A percentile compares a stretch with the other conserved stretches of the same genome.
Conservation (phyloP, 2,113 vertebrate genomes). For the Aptenodytes forsteri region DNA sequence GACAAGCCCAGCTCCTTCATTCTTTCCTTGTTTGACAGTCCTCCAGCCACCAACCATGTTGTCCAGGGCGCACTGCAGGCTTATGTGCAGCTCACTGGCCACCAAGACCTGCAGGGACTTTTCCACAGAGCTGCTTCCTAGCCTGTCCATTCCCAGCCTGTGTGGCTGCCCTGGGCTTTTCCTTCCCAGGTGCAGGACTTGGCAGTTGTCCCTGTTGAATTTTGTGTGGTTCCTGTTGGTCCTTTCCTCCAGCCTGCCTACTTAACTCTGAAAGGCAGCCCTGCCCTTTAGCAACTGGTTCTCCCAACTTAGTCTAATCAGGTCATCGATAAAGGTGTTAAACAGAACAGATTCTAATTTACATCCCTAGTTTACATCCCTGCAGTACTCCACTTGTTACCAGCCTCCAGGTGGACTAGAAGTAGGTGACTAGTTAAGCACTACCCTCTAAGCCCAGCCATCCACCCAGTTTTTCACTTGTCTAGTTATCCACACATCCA, state of each 20-base stretch:
- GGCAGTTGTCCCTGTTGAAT: neutral
- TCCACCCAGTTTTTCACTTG: neutral
- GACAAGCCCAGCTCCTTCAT: neutral
- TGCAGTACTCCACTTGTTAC: neutral
- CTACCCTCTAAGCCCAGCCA: neutral
- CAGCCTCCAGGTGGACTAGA: neutral
- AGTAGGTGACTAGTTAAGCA: neutral
- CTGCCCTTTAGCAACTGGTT: neutral
- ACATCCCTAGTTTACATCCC: neutral
- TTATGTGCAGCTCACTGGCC: neutral
- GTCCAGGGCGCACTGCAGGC: neutral
- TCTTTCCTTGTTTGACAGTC: neutral
- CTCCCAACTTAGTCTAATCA: neutral
- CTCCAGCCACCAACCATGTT: neutral
- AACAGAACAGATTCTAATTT: neutral
- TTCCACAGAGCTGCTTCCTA: neutral
- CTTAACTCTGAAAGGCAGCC: neutral
- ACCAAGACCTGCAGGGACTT: neutral
- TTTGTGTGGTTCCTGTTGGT: neutral
- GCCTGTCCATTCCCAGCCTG: neutral
- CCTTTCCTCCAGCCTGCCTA: neutral
- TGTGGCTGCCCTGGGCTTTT: neutral
- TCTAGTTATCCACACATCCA: neutral
- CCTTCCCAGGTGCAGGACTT: neutral
- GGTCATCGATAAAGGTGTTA: neutral